Percentiles rank a stretch among this genome's conserved stretches.
Conservation (phyloP, 2,113 vertebrate genomes). For the Regulus satrapa region DNA sequence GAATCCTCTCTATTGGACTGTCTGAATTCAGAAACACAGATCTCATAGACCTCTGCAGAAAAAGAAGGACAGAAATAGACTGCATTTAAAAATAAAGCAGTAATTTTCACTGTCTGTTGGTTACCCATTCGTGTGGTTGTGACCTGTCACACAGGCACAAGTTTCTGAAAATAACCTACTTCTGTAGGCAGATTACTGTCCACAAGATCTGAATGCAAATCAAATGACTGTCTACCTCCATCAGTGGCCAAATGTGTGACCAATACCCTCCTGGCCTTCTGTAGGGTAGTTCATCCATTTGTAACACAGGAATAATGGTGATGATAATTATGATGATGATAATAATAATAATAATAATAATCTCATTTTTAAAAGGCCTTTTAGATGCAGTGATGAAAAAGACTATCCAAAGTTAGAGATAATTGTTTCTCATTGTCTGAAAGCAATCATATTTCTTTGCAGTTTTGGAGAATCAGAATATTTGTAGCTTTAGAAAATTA, state of each 20-base stretch:
- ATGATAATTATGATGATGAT: background rate
- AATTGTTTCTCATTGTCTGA: background rate
- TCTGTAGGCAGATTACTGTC: background rate
- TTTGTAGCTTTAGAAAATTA: background rate
- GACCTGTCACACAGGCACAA: background rate
- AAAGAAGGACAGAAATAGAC: background rate
- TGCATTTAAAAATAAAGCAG: background rate
- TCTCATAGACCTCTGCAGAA: background rate
- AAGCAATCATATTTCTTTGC: background rate
- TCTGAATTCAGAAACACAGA: background rate
- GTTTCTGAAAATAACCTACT: background rate
- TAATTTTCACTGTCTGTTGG: background rate
- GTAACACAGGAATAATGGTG: background rate
- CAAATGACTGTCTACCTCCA: background rate
- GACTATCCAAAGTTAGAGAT: background rate
- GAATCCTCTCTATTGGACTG: background rate
- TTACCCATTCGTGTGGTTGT: accelerated
- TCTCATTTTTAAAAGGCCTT: background rate
- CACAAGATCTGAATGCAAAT: background rate
- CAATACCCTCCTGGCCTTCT: background rate
- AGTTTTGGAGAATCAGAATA: background rate
- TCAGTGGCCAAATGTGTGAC: background rate
- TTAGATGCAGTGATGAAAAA: background rate
- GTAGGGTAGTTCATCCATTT: background rate
- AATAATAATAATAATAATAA: background rate